phyloP scores from a whole-genome alignment of 2,888 invertebrate species.

The Lepetodrilus schrolli region DNA sequence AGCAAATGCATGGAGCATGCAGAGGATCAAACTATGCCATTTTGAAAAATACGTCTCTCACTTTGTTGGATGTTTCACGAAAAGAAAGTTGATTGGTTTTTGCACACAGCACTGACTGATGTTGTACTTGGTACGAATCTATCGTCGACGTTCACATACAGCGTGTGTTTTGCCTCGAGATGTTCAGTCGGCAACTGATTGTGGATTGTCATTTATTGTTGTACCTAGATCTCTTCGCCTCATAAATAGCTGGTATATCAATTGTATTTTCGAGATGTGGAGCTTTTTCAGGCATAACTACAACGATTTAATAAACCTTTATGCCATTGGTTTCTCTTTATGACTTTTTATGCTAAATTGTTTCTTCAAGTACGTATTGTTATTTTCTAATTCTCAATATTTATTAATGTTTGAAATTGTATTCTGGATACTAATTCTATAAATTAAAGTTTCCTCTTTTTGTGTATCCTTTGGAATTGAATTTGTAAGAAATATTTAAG shows the following conservation, averaged over 20 bases:
- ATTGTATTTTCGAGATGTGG: conserved; percentile 19
- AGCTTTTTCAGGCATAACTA: conserved; percentile 9
- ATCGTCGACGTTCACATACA: too few species aligned
- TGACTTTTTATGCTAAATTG: not conserved
- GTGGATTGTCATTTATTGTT: conserved; percentile 24
- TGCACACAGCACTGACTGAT: not conserved
- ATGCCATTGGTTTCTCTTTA: not conserved
- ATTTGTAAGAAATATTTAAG: too few species aligned
- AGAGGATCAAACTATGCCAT: not conserved
- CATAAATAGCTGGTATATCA: conserved; percentile 22
- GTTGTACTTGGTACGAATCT: not conserved
- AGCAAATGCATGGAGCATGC: not conserved
- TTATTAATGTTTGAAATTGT: not conserved
- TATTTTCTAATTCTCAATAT: not conserved
- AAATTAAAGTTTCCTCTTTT: not conserved
- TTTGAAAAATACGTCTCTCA: not conserved
- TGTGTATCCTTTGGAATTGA: too few species aligned
- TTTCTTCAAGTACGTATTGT: conserved; percentile 65
- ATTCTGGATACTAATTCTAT: not conserved
- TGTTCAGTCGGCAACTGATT: too few species aligned
- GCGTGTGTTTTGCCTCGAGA: too few species aligned
- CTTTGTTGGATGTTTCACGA: not conserved
- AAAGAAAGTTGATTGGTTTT: too few species aligned
- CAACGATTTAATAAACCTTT: too few species aligned
- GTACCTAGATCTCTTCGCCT: conserved; percentile 20